Percentiles rank a stretch among this genome's conserved stretches.
Evolutionary conservation across 2,888 invertebrate species (phyloP).

Genomic region (Chelonus formosanus): DNA sequence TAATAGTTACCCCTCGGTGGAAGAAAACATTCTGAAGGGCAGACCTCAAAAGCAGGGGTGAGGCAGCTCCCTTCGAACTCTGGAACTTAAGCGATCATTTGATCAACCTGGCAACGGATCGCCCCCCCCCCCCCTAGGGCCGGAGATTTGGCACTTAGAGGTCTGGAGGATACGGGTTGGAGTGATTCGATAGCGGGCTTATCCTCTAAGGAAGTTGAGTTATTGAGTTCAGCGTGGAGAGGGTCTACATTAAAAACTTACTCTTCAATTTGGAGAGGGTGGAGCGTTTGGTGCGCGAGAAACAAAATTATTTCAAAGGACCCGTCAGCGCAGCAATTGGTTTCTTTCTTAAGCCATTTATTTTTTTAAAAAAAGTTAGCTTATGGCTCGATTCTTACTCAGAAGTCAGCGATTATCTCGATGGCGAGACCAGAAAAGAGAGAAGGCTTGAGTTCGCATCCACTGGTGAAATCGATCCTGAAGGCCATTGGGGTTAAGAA

Average conservation of each 20-base stretch:
- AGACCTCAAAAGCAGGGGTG: constrained; percentile 51
- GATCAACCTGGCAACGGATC: constrained; percentile 53
- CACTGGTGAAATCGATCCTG: constrained; percentile 19
- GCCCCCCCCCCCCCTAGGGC: too few species aligned
- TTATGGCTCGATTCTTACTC: constrained; percentile 8
- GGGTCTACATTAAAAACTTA: too few species aligned
- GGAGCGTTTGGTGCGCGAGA: constrained; percentile 9
- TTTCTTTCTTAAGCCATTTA: constrained; percentile 5
- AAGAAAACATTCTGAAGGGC: constrained; percentile 44
- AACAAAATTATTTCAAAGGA: not conserved
- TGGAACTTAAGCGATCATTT: constrained; percentile 42
- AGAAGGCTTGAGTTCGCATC: constrained; percentile 2
- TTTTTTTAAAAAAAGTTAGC: constrained; percentile 2
- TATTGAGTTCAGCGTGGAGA: constrained; percentile 44
- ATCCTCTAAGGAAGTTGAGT: too few species aligned
- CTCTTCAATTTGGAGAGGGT: constrained; percentile 16
- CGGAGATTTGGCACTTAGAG: too few species aligned
- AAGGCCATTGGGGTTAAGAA: constrained; percentile 17
- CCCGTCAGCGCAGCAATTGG: constrained; percentile 6
- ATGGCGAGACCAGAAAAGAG: not conserved
- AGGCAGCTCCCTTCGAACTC: constrained; percentile 56
- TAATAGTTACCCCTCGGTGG: constrained; percentile 48
- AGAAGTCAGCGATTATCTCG: constrained; percentile 7
- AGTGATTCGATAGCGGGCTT: constrained; percentile 2
- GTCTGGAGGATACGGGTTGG: constrained; percentile 30